phyloP scores from a whole-genome alignment of 2,888 invertebrate species.

The Archips xylosteana region DNA sequence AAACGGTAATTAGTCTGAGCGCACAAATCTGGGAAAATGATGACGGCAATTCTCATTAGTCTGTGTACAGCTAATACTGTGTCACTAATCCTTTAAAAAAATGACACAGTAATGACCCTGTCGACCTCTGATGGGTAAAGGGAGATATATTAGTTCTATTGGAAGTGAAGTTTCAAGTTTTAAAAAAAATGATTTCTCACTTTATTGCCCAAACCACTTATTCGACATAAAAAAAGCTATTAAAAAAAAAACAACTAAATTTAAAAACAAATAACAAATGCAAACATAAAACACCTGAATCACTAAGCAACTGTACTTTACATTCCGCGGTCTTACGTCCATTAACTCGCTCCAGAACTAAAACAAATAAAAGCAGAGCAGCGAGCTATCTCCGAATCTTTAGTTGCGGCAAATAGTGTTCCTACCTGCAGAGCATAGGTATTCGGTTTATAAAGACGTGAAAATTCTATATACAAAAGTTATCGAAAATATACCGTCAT shows the following conservation, averaged over 20 bases:
- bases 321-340: constrained; percentile 38
- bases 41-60: no score
- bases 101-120: no score
- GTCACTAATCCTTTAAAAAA: no score
- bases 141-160: neutral
- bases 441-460: neutral
- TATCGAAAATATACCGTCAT: no score
- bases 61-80: no score
- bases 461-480: neutral
- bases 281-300: constrained; percentile 27
- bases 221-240: neutral
- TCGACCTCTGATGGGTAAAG: no score
- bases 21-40: no score
- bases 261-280: constrained; percentile 9
- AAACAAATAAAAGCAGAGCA: constrained; percentile 26
- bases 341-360: constrained; percentile 20
- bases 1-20: no score
- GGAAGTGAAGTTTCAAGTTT: no score
- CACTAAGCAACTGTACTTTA: constrained; percentile 14
- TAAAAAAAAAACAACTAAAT: neutral
- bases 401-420: constrained; percentile 2
- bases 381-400: constrained; percentile 21
- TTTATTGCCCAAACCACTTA: neutral
- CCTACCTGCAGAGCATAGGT: neutral
- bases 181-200: neutral